Percentiles rank a stretch among this genome's conserved stretches.
These are phyloP conservation scores for Characodon lateralis DNA, from an alignment of 2,797 vertebrate species.

Conservation along the genomic window DNA sequence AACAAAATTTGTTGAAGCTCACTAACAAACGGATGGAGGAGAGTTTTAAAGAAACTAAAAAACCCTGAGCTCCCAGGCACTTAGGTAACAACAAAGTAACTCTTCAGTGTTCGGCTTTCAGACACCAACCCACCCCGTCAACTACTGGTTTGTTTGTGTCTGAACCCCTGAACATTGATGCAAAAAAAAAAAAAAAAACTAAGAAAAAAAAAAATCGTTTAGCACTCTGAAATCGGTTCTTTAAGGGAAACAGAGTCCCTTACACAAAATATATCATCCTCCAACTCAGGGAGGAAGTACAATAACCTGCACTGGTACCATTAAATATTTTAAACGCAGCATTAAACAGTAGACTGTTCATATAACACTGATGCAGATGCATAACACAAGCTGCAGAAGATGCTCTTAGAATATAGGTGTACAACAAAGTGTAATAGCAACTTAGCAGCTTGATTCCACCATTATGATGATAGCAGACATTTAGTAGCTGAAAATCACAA, in stretches of 20 bases:
- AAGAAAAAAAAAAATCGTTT: slow-evolving; percentile 16
- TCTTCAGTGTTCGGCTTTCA: slow-evolving; percentile 20
- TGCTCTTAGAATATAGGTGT: slow-evolving; percentile 15
- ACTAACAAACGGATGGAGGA: slow-evolving; percentile 30
- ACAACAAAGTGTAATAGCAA: neutral
- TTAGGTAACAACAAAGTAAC: slow-evolving; percentile 50
- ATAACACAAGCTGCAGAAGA: slow-evolving; percentile 35
- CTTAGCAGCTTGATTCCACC: neutral
- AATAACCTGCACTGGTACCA: slow-evolving; percentile 31
- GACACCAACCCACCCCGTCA: neutral
- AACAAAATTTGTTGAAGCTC: slow-evolving; percentile 6
- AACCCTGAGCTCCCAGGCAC: slow-evolving; percentile 78
- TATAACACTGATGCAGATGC: slow-evolving; percentile 53
- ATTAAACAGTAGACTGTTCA: slow-evolving; percentile 40
- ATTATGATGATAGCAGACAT: neutral
- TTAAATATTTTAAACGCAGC: slow-evolving; percentile 58
- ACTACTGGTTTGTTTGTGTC: neutral
- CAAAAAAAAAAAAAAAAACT: neutral
- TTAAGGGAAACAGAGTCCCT: slow-evolving; percentile 47
- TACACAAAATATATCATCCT: slow-evolving; percentile 43
- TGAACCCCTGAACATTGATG: neutral
- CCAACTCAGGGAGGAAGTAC: slow-evolving; percentile 37
- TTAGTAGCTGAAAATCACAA: neutral
- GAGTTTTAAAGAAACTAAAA: slow-evolving; percentile 39
- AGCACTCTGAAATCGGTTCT: slow-evolving; percentile 77